A percentile compares a stretch with the other conserved stretches of the same genome.
phyloP scores from a whole-genome alignment of 2,888 invertebrate species.

The Melanargia galathea region DNA sequence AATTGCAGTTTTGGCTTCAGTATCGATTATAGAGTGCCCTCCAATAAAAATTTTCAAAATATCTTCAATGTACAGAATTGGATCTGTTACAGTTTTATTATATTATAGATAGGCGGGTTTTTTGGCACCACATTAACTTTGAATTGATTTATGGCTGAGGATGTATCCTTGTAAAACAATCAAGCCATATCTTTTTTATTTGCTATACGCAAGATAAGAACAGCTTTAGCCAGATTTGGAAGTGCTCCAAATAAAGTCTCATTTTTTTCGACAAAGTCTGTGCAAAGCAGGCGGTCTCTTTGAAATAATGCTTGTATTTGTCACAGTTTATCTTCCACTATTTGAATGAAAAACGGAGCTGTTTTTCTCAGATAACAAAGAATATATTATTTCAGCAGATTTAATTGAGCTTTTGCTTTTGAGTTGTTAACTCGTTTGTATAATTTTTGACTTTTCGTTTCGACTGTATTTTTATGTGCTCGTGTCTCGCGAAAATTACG shows the following conservation, averaged over 20 bases:
- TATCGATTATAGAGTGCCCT: too few relatives aligned
- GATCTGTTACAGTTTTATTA: too few relatives aligned
- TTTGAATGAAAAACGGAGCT: conserved; percentile 6
- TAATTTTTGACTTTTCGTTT: too few relatives aligned
- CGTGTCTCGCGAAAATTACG: too few relatives aligned
- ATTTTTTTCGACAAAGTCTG: conserved; percentile 1
- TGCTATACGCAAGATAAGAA: conserved; percentile 15
- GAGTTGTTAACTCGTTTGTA: too few relatives aligned
- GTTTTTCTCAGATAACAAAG: neutral
- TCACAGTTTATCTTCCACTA: conserved; percentile 1
- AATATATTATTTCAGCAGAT: neutral
- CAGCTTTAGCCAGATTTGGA: conserved; percentile 4
- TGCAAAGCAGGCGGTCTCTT: conserved; percentile 8
- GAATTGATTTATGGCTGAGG: conserved; percentile 8
- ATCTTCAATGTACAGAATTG: too few relatives aligned
- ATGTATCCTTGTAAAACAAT: conserved; percentile 12
- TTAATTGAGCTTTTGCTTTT: too few relatives aligned
- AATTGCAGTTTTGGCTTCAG: too few relatives aligned
- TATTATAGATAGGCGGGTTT: too few relatives aligned
- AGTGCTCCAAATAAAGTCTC: conserved; percentile 6
- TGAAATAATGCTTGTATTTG: conserved; percentile 9
- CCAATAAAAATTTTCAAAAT: too few relatives aligned
- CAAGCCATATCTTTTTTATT: conserved; percentile 18
- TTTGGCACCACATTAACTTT: too few relatives aligned
- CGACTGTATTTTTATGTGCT: too few relatives aligned